Evolutionary conservation across 2,888 invertebrate species (phyloP).

Genomic region (Antheraea assamensis): DNA sequence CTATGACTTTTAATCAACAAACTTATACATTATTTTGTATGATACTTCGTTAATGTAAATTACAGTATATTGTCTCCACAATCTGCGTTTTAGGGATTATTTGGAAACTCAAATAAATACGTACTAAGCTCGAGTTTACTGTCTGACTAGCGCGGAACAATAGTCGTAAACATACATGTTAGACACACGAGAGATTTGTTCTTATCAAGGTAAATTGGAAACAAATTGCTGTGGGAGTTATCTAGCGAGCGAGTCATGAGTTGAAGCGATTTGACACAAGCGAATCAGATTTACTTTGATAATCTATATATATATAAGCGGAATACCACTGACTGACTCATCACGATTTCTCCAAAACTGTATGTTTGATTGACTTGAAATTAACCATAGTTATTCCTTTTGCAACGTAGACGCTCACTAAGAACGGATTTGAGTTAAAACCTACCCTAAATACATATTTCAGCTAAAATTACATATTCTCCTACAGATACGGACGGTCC

Average conservation of each 20-base stretch:
- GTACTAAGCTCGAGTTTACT: conserved; percentile 5
- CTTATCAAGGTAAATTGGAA: conserved; percentile 61
- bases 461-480: too few relatives aligned
- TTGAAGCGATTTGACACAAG: conserved; percentile 22
- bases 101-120: background rate
- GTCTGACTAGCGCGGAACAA: conserved; percentile 8
- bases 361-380: too few relatives aligned
- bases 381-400: too few relatives aligned
- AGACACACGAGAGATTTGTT: conserved; percentile 49
- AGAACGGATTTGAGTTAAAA: too few relatives aligned
- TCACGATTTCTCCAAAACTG: too few relatives aligned
- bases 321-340: too few relatives aligned
- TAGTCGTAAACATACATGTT: conserved; percentile 17
- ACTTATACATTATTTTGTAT: background rate
- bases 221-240: conserved; percentile 54
- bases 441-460: too few relatives aligned
- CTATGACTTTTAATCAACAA: too few relatives aligned
- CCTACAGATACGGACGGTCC: too few relatives aligned
- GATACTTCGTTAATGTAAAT: background rate
- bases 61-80: background rate
- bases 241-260: conserved; percentile 21
- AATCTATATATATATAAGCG: too few relatives aligned
- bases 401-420: too few relatives aligned
- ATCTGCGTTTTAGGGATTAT: background rate
- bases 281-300: background rate